Conservation (phyloP, 2,113 vertebrate genomes). For the Serilophus lunatus region DNA sequence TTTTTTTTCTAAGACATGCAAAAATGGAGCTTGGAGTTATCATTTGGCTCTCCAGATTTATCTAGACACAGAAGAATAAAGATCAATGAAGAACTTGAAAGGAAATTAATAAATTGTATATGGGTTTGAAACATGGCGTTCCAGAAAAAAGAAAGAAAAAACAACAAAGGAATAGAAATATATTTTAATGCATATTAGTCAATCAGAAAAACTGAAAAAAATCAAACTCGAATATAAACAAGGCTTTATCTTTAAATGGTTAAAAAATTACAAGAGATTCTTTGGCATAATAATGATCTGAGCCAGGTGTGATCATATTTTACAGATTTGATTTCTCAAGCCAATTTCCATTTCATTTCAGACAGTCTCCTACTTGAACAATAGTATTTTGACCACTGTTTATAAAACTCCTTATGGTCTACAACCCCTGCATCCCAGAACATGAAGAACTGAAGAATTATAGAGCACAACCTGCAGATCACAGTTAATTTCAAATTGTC, state of each 20-base stretch:
- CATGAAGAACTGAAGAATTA: neutral
- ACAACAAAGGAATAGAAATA: neutral
- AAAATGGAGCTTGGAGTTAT: neutral
- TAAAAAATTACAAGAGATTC: neutral
- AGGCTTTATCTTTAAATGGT: neutral
- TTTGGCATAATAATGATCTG: neutral
- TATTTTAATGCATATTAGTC: neutral
- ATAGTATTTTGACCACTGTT: neutral
- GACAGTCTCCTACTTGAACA: neutral
- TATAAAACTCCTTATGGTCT: neutral
- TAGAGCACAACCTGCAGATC: neutral
- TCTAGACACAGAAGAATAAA: neutral
- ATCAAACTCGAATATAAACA: neutral
- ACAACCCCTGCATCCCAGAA: neutral
- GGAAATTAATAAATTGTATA: neutral
- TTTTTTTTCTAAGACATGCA: neutral
- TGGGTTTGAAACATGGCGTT: neutral
- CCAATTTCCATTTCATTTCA: neutral
- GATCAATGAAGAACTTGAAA: neutral
- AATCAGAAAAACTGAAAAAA: neutral
- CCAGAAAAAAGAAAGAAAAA: neutral
- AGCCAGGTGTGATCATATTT: neutral
- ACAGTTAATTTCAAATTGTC: neutral
- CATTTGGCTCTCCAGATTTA: neutral
- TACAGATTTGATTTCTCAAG: neutral